Evolutionary conservation across 2,797 vertebrate genomes (phyloP).

Genomic region (Alca torda): DNA sequence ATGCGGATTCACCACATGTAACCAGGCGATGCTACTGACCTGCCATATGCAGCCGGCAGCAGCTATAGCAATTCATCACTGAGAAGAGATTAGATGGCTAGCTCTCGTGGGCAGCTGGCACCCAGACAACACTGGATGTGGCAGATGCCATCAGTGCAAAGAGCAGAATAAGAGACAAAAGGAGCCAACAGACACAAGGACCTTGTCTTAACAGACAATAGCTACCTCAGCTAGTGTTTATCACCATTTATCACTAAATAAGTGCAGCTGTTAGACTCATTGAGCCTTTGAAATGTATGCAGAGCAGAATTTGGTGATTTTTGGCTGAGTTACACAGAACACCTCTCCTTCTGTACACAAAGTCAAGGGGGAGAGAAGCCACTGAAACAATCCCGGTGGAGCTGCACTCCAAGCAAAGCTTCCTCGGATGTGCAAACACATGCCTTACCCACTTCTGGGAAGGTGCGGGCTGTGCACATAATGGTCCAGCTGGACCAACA

Average conservation of each 20-base stretch:
- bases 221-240: not conserved
- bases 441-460: not conserved
- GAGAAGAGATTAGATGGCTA: not conserved
- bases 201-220: not conserved
- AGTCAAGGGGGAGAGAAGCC: not conserved
- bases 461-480: fast-evolving
- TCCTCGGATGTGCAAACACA: not conserved
- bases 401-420: not conserved
- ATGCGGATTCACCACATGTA: not conserved
- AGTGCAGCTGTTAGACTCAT: not conserved
- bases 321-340: not conserved
- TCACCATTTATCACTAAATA: not conserved
- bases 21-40: not conserved
- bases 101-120: not conserved
- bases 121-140: not conserved
- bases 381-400: not conserved
- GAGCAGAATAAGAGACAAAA: not conserved
- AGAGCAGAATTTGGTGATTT: not conserved
- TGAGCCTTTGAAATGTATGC: not conserved
- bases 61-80: not conserved
- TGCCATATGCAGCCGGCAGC: not conserved
- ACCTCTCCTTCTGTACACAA: not conserved
- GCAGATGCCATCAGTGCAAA: slow-evolving; percentile 14
- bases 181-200: not conserved
- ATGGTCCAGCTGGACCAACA: not conserved